These are phyloP conservation scores for Pelochelys cantorii DNA, from an alignment of 2,797 vertebrate species.

Conservation along the genomic window DNA sequence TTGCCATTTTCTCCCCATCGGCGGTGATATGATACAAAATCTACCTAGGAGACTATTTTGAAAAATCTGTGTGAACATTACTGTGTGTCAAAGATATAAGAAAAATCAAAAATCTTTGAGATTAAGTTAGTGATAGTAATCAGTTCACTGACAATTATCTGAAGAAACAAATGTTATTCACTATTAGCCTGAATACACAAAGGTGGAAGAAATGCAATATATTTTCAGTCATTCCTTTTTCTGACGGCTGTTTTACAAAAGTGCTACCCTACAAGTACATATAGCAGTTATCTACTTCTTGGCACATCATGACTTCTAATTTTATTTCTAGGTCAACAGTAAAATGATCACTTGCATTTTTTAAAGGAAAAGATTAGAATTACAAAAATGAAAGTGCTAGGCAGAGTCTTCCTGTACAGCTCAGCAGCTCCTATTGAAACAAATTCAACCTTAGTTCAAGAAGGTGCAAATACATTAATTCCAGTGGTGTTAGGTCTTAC, in stretches of 20 bases:
- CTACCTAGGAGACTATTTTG: background rate
- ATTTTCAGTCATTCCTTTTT: constrained; percentile 23
- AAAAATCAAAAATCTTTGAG: constrained; percentile 12
- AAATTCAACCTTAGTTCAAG: background rate
- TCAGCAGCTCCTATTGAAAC: background rate
- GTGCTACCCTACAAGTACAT: background rate
- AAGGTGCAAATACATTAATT: background rate
- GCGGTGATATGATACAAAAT: background rate
- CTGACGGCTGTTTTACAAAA: background rate
- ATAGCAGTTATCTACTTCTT: background rate
- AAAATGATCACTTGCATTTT: background rate
- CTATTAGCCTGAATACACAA: constrained; percentile 32
- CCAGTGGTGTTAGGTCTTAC: background rate
- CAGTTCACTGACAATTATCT: constrained; percentile 61
- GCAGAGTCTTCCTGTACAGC: background rate
- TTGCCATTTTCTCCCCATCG: constrained; percentile 8
- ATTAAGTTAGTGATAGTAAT: constrained; percentile 24
- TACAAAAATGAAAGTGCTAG: background rate
- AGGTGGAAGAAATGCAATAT: background rate
- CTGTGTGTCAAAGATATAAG: background rate
- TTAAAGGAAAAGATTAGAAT: background rate
- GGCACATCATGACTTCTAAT: constrained; percentile 27
- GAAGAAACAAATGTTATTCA: constrained; percentile 62
- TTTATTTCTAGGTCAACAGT: constrained; percentile 40
- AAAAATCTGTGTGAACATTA: background rate